These are phyloP conservation scores for Lathamus discolor DNA, from an alignment of 2,113 vertebrate genomes.

Conservation along the genomic window DNA sequence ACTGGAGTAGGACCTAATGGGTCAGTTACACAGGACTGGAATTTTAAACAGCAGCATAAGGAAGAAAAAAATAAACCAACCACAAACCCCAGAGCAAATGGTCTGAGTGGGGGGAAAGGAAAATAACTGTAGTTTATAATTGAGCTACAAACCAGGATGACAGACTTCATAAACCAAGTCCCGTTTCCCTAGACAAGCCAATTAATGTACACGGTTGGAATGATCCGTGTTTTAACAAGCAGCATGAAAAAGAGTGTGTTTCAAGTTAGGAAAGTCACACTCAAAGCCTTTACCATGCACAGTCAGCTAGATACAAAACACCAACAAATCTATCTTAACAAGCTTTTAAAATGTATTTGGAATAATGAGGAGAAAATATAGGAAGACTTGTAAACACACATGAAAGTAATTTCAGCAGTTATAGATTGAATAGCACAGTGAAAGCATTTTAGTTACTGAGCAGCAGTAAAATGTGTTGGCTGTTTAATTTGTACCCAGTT, in stretches of 20 bases:
- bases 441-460: constrained; percentile 48
- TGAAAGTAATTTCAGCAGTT: constrained; percentile 42
- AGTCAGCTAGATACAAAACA: constrained; percentile 39
- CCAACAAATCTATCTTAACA: constrained; percentile 42
- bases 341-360: constrained; percentile 35
- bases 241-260: constrained; percentile 15
- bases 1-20: background rate
- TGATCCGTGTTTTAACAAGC: constrained; percentile 56
- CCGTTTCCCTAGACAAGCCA: constrained; percentile 50
- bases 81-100: background rate
- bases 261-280: constrained; percentile 15
- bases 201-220: constrained; percentile 54
- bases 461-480: background rate
- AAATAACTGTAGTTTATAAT: constrained; percentile 54
- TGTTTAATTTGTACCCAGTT: constrained; percentile 20
- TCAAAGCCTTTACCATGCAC: constrained; percentile 34
- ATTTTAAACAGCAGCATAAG: background rate
- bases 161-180: constrained; percentile 27
- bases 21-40: background rate
- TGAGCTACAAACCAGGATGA: constrained; percentile 37
- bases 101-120: background rate
- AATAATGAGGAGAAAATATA: constrained; percentile 27
- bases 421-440: constrained; percentile 5
- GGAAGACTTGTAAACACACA: constrained; percentile 47
- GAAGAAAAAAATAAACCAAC: background rate